phyloP scores from a whole-genome alignment of 2,797 vertebrate species.

The Gobio occitaniae region DNA sequence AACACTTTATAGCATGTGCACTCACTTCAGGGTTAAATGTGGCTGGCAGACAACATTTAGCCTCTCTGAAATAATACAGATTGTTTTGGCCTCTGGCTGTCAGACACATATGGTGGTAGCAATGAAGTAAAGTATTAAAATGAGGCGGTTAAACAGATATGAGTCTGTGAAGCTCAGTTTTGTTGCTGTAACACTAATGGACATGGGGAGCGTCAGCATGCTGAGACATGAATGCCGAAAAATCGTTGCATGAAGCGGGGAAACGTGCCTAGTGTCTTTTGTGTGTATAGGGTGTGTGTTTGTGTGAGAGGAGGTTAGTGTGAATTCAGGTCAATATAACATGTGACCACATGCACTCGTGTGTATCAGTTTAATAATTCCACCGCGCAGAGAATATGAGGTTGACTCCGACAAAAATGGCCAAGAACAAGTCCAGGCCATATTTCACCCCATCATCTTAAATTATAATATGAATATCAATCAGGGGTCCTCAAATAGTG shows the following conservation, averaged over 20 bases:
- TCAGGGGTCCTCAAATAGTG: background rate
- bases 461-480: no score
- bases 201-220: conserved; percentile 22
- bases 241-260: conserved; percentile 5
- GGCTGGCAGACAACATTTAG: conserved; percentile 37
- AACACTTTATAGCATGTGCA: background rate
- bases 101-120: conserved; percentile 17
- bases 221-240: conserved; percentile 27
- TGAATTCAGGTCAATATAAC: background rate
- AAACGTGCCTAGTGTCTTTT: conserved; percentile 15
- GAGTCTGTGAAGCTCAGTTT: conserved; percentile 10
- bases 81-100: conserved; percentile 43
- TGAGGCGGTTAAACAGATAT: background rate
- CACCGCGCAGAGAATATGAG: background rate
- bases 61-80: conserved; percentile 40
- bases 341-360: background rate
- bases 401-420: background rate
- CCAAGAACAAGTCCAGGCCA: background rate
- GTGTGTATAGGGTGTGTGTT: conserved; percentile 32
- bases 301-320: conserved; percentile 6
- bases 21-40: conserved; percentile 27
- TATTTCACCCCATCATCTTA: background rate
- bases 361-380: background rate
- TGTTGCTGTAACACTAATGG: conserved; percentile 12
- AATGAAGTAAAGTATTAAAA: conserved; percentile 10